These are phyloP conservation scores for Salmo trutta DNA, from an alignment of 2,797 vertebrate genomes.

Conservation along the genomic window DNA sequence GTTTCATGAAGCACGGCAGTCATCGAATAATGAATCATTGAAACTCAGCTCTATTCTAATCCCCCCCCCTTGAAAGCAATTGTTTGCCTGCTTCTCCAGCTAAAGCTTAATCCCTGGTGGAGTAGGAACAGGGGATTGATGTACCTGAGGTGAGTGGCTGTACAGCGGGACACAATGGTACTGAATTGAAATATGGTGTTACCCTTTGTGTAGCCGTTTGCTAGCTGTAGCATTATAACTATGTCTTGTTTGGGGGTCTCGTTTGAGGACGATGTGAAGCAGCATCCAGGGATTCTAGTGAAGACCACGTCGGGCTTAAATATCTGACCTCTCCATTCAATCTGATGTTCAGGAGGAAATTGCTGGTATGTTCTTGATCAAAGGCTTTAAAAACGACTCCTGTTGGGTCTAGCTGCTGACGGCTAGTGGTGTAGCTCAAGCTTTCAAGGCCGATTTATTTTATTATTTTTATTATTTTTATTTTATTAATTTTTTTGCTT, in stretches of 20 bases:
- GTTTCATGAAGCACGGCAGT: conserved; percentile 52
- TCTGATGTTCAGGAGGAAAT: neutral
- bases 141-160: conserved; percentile 10
- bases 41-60: conserved; percentile 69
- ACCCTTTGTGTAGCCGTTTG: neutral
- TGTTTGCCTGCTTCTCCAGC: conserved; percentile 60
- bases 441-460: neutral
- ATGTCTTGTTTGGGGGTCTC: neutral
- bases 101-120: conserved; percentile 58
- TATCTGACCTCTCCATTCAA: neutral
- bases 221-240: neutral
- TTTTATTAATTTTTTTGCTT: neutral
- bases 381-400: neutral
- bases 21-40: conserved; percentile 67
- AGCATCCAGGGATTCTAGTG: neutral
- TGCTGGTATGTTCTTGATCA: neutral
- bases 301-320: neutral
- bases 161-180: conserved; percentile 6
- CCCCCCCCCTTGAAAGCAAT: conserved; percentile 66
- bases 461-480: too few relatives aligned
- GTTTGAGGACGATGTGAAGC: neutral
- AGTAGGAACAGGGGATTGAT: conserved; percentile 45
- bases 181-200: conserved; percentile 4
- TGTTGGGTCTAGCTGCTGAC: neutral
- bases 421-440: neutral